phyloP scores from a whole-genome alignment of 2,113 vertebrate genomes.

The Mohoua ochrocephala region DNA sequence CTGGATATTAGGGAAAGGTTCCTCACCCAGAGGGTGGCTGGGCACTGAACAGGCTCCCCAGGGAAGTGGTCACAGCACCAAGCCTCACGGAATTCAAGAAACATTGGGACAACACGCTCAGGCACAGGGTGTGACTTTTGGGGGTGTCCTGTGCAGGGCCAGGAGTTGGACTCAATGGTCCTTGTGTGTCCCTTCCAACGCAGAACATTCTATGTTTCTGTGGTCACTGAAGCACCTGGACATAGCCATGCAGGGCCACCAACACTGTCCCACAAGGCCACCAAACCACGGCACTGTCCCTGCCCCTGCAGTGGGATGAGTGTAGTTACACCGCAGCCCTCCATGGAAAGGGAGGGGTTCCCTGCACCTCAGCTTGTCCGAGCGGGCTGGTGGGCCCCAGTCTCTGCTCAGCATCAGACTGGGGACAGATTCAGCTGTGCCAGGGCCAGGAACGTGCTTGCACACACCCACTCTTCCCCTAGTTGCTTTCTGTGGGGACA shows the following conservation, averaged over 20 bases:
- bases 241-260: neutral
- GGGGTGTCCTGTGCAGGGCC: neutral
- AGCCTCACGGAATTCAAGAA: neutral
- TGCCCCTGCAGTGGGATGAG: neutral
- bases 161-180: neutral
- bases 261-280: neutral
- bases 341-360: neutral
- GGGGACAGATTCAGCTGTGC: neutral
- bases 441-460: fast-evolving
- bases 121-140: neutral
- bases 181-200: neutral
- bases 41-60: neutral
- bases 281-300: neutral
- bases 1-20: neutral
- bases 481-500: neutral
- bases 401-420: neutral
- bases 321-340: neutral
- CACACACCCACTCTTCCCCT: no score
- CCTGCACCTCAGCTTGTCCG: fast-evolving
- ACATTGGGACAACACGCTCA: neutral
- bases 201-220: neutral
- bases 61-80: neutral
- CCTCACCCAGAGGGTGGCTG: neutral
- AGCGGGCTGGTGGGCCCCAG: fast-evolving
- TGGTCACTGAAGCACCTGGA: neutral